Base-by-base conservation (phyloP, 2,888 invertebrate genomes). In the Meghimatium bilineatum region DNA sequence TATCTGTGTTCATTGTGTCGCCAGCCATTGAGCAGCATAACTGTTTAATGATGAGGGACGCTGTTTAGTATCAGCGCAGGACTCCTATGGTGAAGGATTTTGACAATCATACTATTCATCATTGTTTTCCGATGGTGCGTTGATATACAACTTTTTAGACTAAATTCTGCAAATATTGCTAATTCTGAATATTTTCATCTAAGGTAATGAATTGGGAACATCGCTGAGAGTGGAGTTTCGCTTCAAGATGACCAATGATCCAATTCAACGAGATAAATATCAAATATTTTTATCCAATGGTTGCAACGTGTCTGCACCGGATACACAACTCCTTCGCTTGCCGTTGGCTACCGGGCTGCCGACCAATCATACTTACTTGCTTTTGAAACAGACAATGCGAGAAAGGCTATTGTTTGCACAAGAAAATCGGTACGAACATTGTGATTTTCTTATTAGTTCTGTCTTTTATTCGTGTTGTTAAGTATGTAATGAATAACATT, bases 251-350 rank as follows among this genome's bases (percentile, higher is more conserved):
- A 86, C 87, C 38, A 83, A 87, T 67, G 81, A 82, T n/a, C 80
- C 85, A 8, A 23, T 38, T 44, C 84, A 85, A 20, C 76, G 86
- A 8, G 86, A 86, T 83, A 85, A 85, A 67, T 88, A 87, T 77
- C 88, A 88, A 82, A 88, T 87, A n/a, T 82, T 88, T 44, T 34
- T 88, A 49, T 88, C 88, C 81, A 88, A 88, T 79, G 88, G 88
- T 23, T 88, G 88, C 80, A 88, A 88, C 80, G 85, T 88, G 17
- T 86, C 88, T 29, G 83, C 79, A 20, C 66, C 87, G 88, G 88
- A 1, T 88, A 87, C 77, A 87, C 86, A n/a, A 83, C 87, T 26
- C 88, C 88, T 1, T 87, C 88, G 0, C 80, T 88, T 52, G 88
- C 88, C 69, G 84, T 88, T 72, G 87, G 88, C 34, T 88, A 87